These are phyloP conservation scores for Lithophane leautieri DNA, from an alignment of 2,888 invertebrate species.

Conservation along the genomic window DNA sequence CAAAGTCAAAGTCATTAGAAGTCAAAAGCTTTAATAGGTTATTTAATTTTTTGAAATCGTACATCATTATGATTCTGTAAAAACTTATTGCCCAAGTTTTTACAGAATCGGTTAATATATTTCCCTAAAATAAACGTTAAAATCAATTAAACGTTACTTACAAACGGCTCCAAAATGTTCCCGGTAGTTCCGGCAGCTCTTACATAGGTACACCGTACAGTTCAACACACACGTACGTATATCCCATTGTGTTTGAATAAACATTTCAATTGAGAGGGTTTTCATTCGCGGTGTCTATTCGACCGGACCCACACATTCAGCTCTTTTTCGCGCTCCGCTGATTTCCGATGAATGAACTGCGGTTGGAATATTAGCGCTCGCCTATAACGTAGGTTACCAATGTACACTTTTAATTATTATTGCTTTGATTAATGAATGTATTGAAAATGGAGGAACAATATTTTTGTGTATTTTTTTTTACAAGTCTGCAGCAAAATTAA, in stretches of 20 bases:
- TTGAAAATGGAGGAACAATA: slow-evolving; percentile 2
- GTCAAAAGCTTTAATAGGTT: neutral
- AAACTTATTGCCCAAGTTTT: too few species aligned
- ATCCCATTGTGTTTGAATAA: slow-evolving; percentile 84
- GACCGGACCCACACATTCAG: slow-evolving; percentile 82
- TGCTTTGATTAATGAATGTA: slow-evolving; percentile 36
- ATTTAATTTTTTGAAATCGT: neutral
- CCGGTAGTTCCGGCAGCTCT: slow-evolving; percentile 10
- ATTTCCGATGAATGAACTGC: slow-evolving; percentile 83
- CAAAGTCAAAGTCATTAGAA: too few species aligned
- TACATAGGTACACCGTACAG: slow-evolving; percentile 63
- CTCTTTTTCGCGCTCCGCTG: slow-evolving; percentile 85
- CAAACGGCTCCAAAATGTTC: slow-evolving; percentile 8
- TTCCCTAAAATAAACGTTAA: neutral
- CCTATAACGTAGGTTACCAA: slow-evolving; percentile 42
- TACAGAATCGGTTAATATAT: neutral
- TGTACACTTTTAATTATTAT: slow-evolving; percentile 64
- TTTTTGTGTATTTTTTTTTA: neutral
- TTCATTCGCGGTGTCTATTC: slow-evolving; percentile 82
- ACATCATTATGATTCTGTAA: neutral
- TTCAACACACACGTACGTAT: slow-evolving; percentile 72
- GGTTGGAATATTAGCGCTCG: slow-evolving; percentile 74
- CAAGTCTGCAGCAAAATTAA: too few species aligned
- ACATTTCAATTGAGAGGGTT: slow-evolving; percentile 86
- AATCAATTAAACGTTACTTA: slow-evolving; percentile 23